These are phyloP conservation scores for Pangasius larnaudii DNA, from an alignment of 2,797 vertebrate genomes.

Conservation along the genomic window DNA sequence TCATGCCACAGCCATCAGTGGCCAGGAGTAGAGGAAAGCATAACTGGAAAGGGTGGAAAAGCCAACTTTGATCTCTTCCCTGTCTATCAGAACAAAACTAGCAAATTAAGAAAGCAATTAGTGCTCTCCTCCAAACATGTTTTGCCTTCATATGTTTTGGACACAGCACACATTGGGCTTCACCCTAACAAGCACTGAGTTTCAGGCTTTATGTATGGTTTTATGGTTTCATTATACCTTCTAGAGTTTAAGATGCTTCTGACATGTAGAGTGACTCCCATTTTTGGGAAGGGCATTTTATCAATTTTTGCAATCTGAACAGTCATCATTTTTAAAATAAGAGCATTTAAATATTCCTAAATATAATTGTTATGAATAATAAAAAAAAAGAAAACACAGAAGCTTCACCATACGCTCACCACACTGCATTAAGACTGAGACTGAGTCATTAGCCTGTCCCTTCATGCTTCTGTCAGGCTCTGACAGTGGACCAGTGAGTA, in stretches of 20 bases:
- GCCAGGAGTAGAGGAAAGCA: neutral
- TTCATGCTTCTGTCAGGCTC: conserved; percentile 11
- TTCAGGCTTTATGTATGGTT: neutral
- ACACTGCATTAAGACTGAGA: neutral
- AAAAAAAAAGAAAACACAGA: neutral
- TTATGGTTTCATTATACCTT: neutral
- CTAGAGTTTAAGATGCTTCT: neutral
- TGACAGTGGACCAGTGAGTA: neutral
- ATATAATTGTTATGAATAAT: neutral
- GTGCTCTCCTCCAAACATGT: neutral
- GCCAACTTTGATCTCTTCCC: neutral
- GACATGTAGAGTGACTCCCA: no score
- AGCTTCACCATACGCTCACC: neutral
- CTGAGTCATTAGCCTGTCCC: neutral
- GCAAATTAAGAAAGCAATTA: neutral
- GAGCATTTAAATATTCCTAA: neutral
- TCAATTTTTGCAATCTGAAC: neutral
- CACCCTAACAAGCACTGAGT: neutral
- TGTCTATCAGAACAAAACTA: neutral
- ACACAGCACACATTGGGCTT: neutral
- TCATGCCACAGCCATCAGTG: neutral
- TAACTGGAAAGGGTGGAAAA: neutral
- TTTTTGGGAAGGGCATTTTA: neutral
- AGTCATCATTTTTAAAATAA: neutral
- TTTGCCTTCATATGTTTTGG: neutral